phyloP scores from a whole-genome alignment of 2,113 vertebrate species.

The Stegostoma tigrinum region DNA sequence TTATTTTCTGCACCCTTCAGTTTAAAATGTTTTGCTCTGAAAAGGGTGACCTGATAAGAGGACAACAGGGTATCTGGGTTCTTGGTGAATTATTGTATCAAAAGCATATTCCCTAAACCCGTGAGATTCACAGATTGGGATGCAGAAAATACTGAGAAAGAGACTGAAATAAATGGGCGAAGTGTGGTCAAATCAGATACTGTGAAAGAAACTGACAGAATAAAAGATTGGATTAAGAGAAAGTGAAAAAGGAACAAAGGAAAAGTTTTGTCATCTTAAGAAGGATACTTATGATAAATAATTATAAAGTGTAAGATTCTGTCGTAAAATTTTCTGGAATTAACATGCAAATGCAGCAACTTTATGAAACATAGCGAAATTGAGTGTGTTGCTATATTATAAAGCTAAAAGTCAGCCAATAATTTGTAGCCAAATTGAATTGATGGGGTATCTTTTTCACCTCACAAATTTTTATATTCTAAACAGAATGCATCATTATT shows the following conservation, averaged over 20 bases:
- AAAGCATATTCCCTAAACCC: background rate
- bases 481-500: background rate
- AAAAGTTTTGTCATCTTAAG: background rate
- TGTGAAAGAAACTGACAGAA: background rate
- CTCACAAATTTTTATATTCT: background rate
- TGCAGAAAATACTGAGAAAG: background rate
- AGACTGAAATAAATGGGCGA: background rate
- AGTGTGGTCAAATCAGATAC: background rate
- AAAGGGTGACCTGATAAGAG: background rate
- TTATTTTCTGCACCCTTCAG: background rate
- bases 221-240: background rate
- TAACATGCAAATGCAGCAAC: background rate
- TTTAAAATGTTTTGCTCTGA: background rate
- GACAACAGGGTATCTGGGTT: background rate
- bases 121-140: background rate
- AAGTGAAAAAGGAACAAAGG: too few relatives aligned
- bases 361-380: background rate
- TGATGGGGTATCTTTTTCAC: background rate
- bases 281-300: background rate
- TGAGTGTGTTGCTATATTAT: background rate
- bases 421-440: background rate
- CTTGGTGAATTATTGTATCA: background rate
- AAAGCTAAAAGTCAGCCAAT: background rate
- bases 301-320: background rate
- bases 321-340: background rate